phyloP scores from a whole-genome alignment of 2,113 vertebrate genomes.

The Orthonyx spaldingii region DNA sequence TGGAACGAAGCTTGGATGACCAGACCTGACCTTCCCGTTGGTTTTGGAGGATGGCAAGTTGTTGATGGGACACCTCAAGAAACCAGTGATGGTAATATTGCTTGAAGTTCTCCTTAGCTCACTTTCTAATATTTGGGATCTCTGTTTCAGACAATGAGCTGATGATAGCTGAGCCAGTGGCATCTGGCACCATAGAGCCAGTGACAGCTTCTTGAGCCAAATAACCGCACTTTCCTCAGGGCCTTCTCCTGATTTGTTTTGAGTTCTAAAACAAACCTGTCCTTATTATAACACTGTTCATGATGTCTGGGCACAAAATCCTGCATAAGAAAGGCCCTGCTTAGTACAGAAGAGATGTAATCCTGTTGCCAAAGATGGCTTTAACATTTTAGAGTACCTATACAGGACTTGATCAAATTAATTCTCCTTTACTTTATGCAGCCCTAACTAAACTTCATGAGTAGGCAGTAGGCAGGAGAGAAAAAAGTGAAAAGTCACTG shows the following conservation, averaged over 20 bases:
- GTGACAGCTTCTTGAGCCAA: background rate
- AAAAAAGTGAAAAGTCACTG: background rate
- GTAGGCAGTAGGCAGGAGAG: background rate
- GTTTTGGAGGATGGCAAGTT: conserved; percentile 94
- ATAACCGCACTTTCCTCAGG: background rate
- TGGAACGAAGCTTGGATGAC: conserved; percentile 97
- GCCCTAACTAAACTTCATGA: background rate
- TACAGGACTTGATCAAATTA: background rate
- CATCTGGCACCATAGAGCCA: background rate
- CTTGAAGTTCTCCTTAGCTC: background rate
- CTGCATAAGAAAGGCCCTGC: background rate
- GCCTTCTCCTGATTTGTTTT: background rate
- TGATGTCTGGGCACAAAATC: background rate
- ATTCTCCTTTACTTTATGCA: background rate
- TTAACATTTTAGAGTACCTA: background rate
- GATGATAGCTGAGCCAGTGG: background rate
- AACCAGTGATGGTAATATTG: conserved; percentile 87
- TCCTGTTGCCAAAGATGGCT: background rate
- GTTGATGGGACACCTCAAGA: conserved; percentile 97
- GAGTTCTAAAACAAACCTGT: background rate
- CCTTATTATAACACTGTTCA: background rate
- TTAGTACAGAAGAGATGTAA: background rate
- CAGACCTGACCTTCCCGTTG: conserved; percentile 87
- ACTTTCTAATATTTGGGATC: background rate
- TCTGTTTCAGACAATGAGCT: background rate